Base-by-base conservation (phyloP, 2,113 vertebrate species). In the rat (Rattus norvegicus) region DNA sequence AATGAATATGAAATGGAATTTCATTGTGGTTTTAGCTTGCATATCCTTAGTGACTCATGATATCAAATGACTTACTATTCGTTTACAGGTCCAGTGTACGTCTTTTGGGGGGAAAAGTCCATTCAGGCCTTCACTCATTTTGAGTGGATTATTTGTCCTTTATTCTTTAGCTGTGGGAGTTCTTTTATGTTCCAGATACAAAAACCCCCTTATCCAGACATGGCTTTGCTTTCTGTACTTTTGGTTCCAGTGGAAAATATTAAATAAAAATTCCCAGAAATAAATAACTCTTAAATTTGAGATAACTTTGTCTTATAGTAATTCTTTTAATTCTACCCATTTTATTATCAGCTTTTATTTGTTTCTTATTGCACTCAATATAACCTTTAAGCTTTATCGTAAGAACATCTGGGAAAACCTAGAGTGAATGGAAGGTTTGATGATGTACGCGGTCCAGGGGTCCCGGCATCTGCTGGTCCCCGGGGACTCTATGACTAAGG, bases 111-210 rank as follows among this genome's bases (percentile, higher is more conserved):
- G 79, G 92, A 56, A 75, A 59, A 75, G 54, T 59, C 72, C 5
- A 87, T 95, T 92, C 26, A 49, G 24, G 88, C 84, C 36, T 84
- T 79, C 63, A 54, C 24, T n/a, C 10, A 56, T 85, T 96, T 26
- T 56, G 83, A 79, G 54, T 52, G 54, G 16, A 30, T 88, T 61
- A 39, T 56, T 52, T 92, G 2, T 83, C 43, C 30, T 91, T 93
- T 72, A 79, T 84, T 54, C 67, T 30, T 92, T 65, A 73, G 28
- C 70, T 67, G 4, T 67, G 85, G 33, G 59, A 22, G 9, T 88
- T 90, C 43, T 63, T 88, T 67, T 36, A 12, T 65, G 84, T 30
- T 84, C 24, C 43, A 75, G 63, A 61, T 69, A 49, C 2, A 84
- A 70, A 2, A 93, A 13, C 33, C 33, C 3, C 22, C 59, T 76